Base-by-base conservation (phyloP, 2,888 invertebrate species). In the Nomada flava region DNA sequence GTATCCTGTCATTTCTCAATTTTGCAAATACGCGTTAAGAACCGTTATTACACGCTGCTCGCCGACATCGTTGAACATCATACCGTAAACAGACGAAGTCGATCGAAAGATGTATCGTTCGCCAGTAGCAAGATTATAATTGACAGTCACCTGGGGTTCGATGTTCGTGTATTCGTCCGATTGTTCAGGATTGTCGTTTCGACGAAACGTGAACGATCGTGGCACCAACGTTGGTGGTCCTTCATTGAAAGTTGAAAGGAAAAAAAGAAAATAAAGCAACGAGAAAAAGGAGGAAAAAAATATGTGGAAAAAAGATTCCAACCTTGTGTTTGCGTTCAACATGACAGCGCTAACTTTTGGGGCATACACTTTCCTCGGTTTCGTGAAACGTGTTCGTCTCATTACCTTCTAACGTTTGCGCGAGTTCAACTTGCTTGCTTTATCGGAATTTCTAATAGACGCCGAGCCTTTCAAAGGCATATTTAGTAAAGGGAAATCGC, bases 331-430 rank as follows among this genome's bases (percentile, higher is more conserved):
- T 83, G 67, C 55, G 52, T 72, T 79, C 63, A 53, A 42, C 86
- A 67, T 11, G 71, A 44, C 64, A 50, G 42, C 68, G 83, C 65
- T 86, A 85, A 88, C 70, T 74, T 82, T 77, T 71, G 44, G 36
- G 20, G 62, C 59, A 78, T 26, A 83, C 67, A 74, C 62, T 82
- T 79, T 77, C 63, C 76, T 76, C 57, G 55, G n/a, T 69, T 71
- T 74, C 42, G 68, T 72, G 62, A 74, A 72, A 74, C 55, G 44
- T 29, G 29, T 55, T 62, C 60, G 50, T 29, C 29, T 75, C 23
- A 60, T 81, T 77, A 62, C 67, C 67, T 73, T 81, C 79, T 79
- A 88, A 87, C 73, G 76, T 67, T 68, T 29, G 53, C 42, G 29
- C 71, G 57, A 44, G 47, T 53, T 47, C 13, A 18, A 65, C 68